Evolutionary conservation across 2,888 invertebrate genomes (phyloP), one percentile per base, ranked within the genome.

Genomic region (Laspeyria flexula): DNA sequence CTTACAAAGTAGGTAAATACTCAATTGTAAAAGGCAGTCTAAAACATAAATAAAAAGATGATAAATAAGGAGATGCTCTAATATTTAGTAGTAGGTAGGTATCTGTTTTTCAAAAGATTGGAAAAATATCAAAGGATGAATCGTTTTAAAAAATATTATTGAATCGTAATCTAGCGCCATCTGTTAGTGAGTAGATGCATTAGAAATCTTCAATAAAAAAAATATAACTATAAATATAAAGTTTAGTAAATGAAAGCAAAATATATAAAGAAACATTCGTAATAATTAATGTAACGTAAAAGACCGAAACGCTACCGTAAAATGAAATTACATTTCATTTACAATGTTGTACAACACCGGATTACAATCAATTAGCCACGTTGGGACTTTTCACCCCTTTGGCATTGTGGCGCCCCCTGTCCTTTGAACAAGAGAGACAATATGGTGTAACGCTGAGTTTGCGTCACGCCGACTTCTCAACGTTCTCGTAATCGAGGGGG

Each of bases 401-500:
- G 68, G 65, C 70, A 66, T 74, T 69, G 73, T 75, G 56, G 56
- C 50, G 57, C 54, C 62, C 66, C 56, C 53, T 44, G 42, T 77
- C 77, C 77, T 65, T 62, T 55, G 55, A 63, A 70, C 60, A 58
- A 72, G 68, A 73, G 71, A 77, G 65, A 85, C 90, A 90, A 90
- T 90, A 90, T 90, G 92, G 88, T 86, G 86, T 87, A 71, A 83
- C 88, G 91, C 90, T 87, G 89, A 88, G 71, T 86, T 79, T 81
- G 73, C 82, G 79, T 80, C 82, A 81, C 81, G 73, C 79, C 77
- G 85, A 85, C 88, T 89, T 88, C 80, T 85, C 85, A 84, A 86
- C 82, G 83, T 75, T 73, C 80, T 73, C 42, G 77, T 89, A 90
- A 91, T 90, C 83, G 86, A 75, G 76, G 92, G 92, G 91, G 91